Evolutionary conservation across 92 coral and sea anemone genomes (phyloP), one percentile per base, ranked within the genome.

Genomic region (Zoanthus gigantus): DNA sequence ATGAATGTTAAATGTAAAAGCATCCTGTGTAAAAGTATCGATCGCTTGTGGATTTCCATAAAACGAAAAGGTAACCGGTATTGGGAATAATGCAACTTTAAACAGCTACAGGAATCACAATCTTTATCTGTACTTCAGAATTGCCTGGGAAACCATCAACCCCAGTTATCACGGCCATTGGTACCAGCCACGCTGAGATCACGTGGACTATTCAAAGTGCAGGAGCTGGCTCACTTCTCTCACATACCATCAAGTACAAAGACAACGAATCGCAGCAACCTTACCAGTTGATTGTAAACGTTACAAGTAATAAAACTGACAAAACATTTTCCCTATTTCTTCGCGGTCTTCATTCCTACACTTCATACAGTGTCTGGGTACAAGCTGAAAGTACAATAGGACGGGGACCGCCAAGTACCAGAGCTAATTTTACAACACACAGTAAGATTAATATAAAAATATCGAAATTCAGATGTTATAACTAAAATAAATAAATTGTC

Each of bases 61-160:
- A 0, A 37, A 37, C 42, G 42, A 37, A 37, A 37, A 37, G 42
- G 4, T 37, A 4, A 37, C 42, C 42, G 42, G 1, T 37, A 37
- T 37, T 37, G 0, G 42, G 4, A 37, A 37, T 2, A 37, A 37
- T 37, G 0, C 42, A 37, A 2, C 42, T 2, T 37, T 37, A 37
- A 0, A 4, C 3, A 37, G 4, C 2, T 4, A 37, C 42, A 37
- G 42, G 4, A 37, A 37, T 37, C 2, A 37, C 42, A 2, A 2
- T 37, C 42, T 37, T 37, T 37, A 4, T 4, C 42, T 53, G 58
- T 2, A 0, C 11, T 77, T 31, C 68, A 77, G 82, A 23, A 15
- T 77, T 77, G 34, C 82, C 82, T 7, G 48, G 65, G 44, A 54
- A 57, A 9, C 82, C 82, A 5, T 77, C 82, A 28, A 57, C 68